phyloP scores from a whole-genome alignment of 2,888 invertebrate species.

The Chrysotoxum bicinctum region DNA sequence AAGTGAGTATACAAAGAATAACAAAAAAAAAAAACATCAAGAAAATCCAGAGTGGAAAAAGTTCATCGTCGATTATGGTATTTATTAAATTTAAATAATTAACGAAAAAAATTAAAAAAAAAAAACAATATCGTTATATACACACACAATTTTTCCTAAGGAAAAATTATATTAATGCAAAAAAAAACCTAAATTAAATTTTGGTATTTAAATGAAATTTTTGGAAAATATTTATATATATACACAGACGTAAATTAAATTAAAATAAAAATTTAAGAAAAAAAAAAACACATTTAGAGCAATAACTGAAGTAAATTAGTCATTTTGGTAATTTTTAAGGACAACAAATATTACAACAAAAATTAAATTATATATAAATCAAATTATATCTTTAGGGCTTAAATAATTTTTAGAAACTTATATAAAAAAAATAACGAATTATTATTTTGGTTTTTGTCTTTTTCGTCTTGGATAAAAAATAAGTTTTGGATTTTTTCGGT shows the following conservation, averaged over 20 bases:
- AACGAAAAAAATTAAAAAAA: constrained; percentile 7
- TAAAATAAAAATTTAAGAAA: constrained; percentile 76
- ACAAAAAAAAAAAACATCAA: constrained; percentile 10
- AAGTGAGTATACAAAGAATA: constrained; percentile 38
- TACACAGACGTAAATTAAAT: constrained; percentile 80
- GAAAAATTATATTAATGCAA: constrained; percentile 74
- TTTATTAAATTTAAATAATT: constrained; percentile 26
- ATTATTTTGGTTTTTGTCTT: constrained; percentile 31
- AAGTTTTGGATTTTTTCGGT: constrained; percentile 13
- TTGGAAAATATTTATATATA: constrained; percentile 82
- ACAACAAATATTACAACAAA: constrained; percentile 37
- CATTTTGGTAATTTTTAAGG: constrained; percentile 69
- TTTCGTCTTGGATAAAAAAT: constrained; percentile 10
- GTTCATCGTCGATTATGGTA: constrained; percentile 47
- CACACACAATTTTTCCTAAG: constrained; percentile 71
- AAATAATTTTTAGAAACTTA: constrained; percentile 54
- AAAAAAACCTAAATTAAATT: constrained; percentile 83
- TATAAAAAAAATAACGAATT: constrained; percentile 53
- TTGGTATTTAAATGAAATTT: constrained; percentile 84
- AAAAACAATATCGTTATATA: constrained; percentile 66
- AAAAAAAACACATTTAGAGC: constrained; percentile 78
- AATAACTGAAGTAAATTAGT: constrained; percentile 72
- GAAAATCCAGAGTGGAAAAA: constrained; percentile 39
- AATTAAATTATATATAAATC: constrained; percentile 51
- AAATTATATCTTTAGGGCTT: constrained; percentile 67